phyloP scores from a whole-genome alignment of 2,113 vertebrate species.

The Colossoma macropomum region DNA sequence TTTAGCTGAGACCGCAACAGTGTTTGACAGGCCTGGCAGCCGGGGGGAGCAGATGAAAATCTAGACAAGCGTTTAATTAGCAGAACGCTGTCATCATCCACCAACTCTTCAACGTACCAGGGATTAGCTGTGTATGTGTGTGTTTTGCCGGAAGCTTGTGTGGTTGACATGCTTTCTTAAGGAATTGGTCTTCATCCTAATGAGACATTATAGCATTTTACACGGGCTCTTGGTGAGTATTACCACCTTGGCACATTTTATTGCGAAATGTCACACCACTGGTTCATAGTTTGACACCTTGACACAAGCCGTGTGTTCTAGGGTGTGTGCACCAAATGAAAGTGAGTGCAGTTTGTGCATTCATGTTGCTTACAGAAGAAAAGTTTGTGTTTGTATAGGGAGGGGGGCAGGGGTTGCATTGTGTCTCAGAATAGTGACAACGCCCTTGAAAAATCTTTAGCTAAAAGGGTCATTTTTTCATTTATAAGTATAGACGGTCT shows the following conservation, averaged over 20 bases:
- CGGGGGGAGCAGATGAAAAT: not conserved
- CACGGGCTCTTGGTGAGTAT: conserved; percentile 3
- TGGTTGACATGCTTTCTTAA: not conserved
- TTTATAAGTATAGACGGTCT: too few relatives aligned
- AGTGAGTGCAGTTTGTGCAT: not conserved
- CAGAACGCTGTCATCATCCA: not conserved
- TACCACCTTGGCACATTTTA: not conserved
- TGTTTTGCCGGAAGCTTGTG: not conserved
- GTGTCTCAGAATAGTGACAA: not conserved
- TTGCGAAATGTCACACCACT: not conserved
- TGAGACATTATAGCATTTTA: not conserved
- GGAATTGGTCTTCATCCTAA: not conserved
- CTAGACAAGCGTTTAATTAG: conserved; percentile 45
- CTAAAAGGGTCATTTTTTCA: too few relatives aligned
- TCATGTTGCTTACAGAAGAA: not conserved
- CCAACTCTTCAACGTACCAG: not conserved
- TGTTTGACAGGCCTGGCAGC: conserved; percentile 4
- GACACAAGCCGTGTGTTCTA: not conserved
- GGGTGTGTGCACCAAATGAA: not conserved
- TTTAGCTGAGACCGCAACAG: conserved; percentile 12
- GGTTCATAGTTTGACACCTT: not conserved
- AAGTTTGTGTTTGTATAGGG: not conserved
- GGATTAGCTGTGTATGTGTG: conserved; percentile 28
- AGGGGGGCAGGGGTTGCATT: not conserved
- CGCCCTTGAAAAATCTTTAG: too few relatives aligned